A percentile compares a stretch with the other conserved stretches of the same genome.
These are phyloP conservation scores for Opisthocomus hoazin DNA, from an alignment of 2,113 vertebrate genomes.

Conservation along the genomic window DNA sequence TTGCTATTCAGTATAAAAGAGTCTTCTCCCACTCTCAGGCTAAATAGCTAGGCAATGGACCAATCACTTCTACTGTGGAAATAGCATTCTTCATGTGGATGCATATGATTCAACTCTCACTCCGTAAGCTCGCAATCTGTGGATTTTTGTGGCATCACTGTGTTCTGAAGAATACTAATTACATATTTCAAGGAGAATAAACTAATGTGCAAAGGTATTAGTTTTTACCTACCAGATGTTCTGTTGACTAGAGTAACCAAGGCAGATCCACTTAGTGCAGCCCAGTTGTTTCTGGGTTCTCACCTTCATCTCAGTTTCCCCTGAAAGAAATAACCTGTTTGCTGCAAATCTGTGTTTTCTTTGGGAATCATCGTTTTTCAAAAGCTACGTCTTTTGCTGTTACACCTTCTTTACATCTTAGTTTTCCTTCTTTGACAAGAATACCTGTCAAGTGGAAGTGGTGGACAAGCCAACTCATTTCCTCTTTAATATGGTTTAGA, in stretches of 20 bases:
- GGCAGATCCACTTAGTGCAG: not conserved
- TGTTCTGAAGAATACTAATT: not conserved
- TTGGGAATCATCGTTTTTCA: not conserved
- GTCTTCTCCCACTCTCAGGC: not conserved
- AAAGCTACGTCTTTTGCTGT: not conserved
- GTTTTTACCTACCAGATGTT: not conserved
- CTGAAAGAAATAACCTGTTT: not conserved
- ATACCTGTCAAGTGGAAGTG: not conserved
- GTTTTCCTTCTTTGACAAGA: not conserved
- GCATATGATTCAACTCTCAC: not conserved
- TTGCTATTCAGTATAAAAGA: not conserved
- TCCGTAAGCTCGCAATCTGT: fast-evolving
- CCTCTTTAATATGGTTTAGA: not conserved
- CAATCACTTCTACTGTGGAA: not conserved
- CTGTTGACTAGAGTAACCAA: not conserved
- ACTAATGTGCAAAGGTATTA: not conserved
- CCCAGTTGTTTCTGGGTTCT: not conserved
- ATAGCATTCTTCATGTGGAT: not conserved
- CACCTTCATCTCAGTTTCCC: not conserved
- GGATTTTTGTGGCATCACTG: not conserved
- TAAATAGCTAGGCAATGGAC: not conserved
- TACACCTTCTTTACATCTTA: not conserved
- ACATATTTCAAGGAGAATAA: not conserved
- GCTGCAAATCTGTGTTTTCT: not conserved
- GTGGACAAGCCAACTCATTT: not conserved